Evolutionary conservation across 2,113 vertebrate genomes (phyloP).

Genomic region (Chiloscyllium plagiosum): DNA sequence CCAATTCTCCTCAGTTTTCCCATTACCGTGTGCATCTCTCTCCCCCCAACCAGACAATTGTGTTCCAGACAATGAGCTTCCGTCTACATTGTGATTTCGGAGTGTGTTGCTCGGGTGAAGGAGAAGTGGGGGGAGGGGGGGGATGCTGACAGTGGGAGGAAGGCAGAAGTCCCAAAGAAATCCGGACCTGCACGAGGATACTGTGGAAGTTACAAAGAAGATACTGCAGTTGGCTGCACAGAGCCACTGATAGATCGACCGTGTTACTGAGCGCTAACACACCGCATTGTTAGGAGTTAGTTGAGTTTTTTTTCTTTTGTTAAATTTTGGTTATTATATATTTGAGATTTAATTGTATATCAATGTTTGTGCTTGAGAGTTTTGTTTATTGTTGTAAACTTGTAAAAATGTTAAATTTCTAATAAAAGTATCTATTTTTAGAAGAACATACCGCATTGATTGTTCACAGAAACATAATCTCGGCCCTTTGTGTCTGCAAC

Average conservation of each 20-base stretch:
- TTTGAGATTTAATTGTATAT: too few species aligned
- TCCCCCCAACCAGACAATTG: too few species aligned
- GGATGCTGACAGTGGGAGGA: neutral
- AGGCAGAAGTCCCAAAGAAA: neutral
- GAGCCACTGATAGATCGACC: neutral
- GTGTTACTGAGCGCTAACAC: neutral
- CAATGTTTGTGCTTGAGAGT: too few species aligned
- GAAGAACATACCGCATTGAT: conserved; percentile 1
- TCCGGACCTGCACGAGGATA: neutral
- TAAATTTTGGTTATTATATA: too few species aligned
- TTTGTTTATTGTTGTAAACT: too few species aligned
- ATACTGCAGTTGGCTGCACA: neutral
- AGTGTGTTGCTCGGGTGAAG: neutral
- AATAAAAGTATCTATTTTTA: too few species aligned
- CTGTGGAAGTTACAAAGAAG: neutral
- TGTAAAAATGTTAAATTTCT: too few species aligned
- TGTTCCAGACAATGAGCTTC: neutral
- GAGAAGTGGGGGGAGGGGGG: neutral
- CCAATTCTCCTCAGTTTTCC: neutral
- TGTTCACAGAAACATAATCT: conserved; percentile 18
- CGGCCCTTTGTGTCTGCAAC: conserved; percentile 17
- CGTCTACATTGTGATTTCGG: too few species aligned
- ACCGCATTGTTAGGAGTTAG: too few species aligned
- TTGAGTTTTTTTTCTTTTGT: too few species aligned
- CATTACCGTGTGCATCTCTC: too few species aligned